Evolutionary conservation across 1,140 invertebrate species (phyloP).

Genomic region (Bicyclus anynana): DNA sequence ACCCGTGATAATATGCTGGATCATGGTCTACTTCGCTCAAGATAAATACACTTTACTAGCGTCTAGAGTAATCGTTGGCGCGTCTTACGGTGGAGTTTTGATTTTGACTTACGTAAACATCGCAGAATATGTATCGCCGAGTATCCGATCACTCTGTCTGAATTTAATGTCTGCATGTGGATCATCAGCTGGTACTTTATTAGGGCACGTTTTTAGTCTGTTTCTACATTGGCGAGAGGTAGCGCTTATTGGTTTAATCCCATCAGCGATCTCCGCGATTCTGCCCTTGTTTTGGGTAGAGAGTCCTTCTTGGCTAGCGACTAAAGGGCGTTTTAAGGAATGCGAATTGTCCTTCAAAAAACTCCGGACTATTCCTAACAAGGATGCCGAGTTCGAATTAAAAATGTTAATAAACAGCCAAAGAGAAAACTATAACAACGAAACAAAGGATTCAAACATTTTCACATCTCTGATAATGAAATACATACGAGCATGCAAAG

Average conservation of each 20-base stretch:
- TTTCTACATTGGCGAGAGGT: conserved; percentile 27
- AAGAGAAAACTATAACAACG: conserved; percentile 13
- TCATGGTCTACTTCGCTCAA: conserved; percentile 24
- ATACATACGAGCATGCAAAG: conserved; percentile 9
- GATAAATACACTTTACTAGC: conserved; percentile 15
- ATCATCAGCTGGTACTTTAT: conserved; percentile 10
- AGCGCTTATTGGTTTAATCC: conserved; percentile 29
- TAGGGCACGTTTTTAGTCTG: conserved; percentile 23
- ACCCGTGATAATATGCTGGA: conserved; percentile 22
- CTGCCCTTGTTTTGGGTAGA: conserved; percentile 28
- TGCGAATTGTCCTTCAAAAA: conserved; percentile 16
- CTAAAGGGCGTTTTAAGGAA: conserved; percentile 23
- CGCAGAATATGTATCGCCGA: conserved; percentile 22
- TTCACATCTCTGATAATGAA: neutral
- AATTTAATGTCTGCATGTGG: conserved; percentile 21
- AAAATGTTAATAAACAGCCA: conserved; percentile 3
- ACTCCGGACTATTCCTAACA: conserved; percentile 6
- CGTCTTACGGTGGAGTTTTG: conserved; percentile 22
- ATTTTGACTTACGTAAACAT: conserved; percentile 23
- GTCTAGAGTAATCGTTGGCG: conserved; percentile 24
- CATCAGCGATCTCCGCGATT: conserved; percentile 21
- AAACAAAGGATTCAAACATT: conserved; percentile 5
- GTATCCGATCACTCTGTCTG: conserved; percentile 19
- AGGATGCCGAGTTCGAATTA: conserved; percentile 6
- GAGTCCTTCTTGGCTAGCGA: conserved; percentile 27